Evolutionary conservation across 2,113 vertebrate species (phyloP), one percentile per base, ranked within the genome.

Genomic region (Helogale parvula): DNA sequence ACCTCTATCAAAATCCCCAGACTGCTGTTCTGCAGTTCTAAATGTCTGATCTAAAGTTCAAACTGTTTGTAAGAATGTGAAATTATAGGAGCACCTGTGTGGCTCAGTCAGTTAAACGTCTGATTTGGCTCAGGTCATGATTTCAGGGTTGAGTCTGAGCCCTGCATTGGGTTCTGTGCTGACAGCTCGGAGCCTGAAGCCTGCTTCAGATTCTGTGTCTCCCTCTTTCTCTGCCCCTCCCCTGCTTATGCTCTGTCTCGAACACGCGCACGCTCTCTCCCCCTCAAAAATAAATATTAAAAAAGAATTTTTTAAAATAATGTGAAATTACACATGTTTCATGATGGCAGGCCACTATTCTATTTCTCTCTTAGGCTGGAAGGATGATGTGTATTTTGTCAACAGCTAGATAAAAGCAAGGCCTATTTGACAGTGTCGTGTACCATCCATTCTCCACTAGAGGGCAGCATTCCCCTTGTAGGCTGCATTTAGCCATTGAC

Each of bases 371-470:
- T 31, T 65, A 0, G 41, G 8, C 21, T 72, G n/a, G 47, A 79
- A 88, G 21, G n/a, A 84, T 7, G 47, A 77, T 14, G 1, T 66
- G 27, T 76, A 23, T 74, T 71, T 65, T 79, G 27, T 41, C 35
- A 87, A 66, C 19, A 79, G 45, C 57, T 90, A 87, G 63, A 81
- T 45, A 47, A 92, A 95, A 88, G 50, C 35, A 84, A 88, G 60
- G 50, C 17, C 33, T 45, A 72, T 11, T 57, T 45, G 68, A 85
- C 27, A 86, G 45, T 16, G 13, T 77, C 31, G 29, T 76, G 33
- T 68, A 93, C 76, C 54, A 60, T 0, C 80, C n/a, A 16, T 52
- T 71, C 27, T 81, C 95, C 98, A 94, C 87, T 96, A 96, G 96
- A 72, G 88, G 96, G 96, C 2, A 77, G 65, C 41, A 95, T 38